phyloP scores from a whole-genome alignment of 2,797 vertebrate genomes.

The Notolepis coatsorum region DNA sequence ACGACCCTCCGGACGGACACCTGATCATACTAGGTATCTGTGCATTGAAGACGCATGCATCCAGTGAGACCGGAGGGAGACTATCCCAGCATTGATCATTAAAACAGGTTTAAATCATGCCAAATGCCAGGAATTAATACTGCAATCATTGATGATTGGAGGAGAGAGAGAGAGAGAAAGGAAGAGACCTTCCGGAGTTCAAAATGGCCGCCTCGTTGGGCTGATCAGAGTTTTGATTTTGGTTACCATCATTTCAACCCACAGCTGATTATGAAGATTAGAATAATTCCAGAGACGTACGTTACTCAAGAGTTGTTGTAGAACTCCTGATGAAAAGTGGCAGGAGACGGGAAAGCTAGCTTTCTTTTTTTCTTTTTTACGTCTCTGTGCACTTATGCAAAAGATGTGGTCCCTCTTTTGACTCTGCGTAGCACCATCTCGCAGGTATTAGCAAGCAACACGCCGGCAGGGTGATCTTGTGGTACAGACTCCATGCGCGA shows the following conservation, averaged over 20 bases:
- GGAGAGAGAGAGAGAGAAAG: conserved; percentile 40
- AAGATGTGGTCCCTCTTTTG: conserved; percentile 73
- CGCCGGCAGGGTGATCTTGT: conserved; percentile 50
- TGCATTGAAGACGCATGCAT: conserved; percentile 69
- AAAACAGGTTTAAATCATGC: conserved; percentile 67
- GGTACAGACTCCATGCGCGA: conserved; percentile 61
- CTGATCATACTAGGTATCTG: conserved; percentile 53
- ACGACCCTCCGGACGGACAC: conserved; percentile 26
- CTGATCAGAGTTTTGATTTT: conserved; percentile 41
- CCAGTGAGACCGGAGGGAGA: conserved; percentile 46
- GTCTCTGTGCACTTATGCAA: conserved; percentile 65
- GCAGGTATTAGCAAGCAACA: conserved; percentile 50
- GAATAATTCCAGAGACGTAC: conserved; percentile 46
- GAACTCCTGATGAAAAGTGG: conserved; percentile 8
- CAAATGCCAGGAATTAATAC: conserved; percentile 62
- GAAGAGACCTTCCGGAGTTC: conserved; percentile 37
- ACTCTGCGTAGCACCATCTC: conserved; percentile 57
- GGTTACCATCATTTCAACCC: conserved; percentile 48
- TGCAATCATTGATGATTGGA: conserved; percentile 44
- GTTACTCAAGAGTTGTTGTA: conserved; percentile 29
- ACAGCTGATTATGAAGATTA: conserved; percentile 30
- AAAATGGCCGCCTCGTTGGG: conserved; percentile 18
- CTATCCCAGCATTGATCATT: conserved; percentile 60
- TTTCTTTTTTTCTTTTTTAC: too few relatives aligned
- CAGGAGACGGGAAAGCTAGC: conserved; percentile 24